phyloP scores from a whole-genome alignment of 2,888 invertebrate genomes.

The Eumacrocentrus americanus region DNA sequence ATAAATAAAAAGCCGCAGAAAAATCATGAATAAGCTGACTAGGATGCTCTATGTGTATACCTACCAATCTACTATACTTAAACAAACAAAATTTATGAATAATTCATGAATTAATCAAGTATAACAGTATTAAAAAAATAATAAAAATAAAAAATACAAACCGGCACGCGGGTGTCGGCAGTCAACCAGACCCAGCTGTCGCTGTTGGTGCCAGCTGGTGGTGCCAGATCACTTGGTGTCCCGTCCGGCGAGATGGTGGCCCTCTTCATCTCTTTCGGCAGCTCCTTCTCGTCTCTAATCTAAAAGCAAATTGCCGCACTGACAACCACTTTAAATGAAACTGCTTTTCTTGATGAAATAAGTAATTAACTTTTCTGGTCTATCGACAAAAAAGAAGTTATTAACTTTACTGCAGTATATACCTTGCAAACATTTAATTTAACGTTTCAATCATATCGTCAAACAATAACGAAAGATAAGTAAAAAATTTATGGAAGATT shows the following conservation, averaged over 20 bases:
- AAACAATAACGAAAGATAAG: no score
- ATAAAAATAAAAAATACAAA: no score
- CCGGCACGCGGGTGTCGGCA: constrained; percentile 85
- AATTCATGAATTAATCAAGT: constrained; percentile 4
- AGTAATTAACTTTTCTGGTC: neutral
- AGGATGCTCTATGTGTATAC: no score
- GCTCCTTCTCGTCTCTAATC: constrained; percentile 57
- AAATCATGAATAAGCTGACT: no score
- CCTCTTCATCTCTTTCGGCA: constrained; percentile 64
- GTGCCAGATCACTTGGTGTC: constrained; percentile 60
- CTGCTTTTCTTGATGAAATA: neutral
- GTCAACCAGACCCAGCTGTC: constrained; percentile 87
- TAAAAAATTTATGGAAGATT: no score
- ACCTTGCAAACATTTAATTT: no score
- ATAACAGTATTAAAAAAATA: no score
- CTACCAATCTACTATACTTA: no score
- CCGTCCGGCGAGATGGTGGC: constrained; percentile 61
- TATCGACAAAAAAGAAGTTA: no score
- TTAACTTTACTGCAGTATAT: no score
- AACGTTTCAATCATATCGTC: no score
- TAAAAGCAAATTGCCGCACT: constrained; percentile 36
- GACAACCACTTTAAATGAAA: neutral
- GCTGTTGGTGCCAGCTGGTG: constrained; percentile 70
- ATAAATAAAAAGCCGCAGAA: constrained; percentile 5
- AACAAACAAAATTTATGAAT: no score